phyloP scores from a whole-genome alignment of 2,888 invertebrate genomes.

The Agonum fuliginosum region DNA sequence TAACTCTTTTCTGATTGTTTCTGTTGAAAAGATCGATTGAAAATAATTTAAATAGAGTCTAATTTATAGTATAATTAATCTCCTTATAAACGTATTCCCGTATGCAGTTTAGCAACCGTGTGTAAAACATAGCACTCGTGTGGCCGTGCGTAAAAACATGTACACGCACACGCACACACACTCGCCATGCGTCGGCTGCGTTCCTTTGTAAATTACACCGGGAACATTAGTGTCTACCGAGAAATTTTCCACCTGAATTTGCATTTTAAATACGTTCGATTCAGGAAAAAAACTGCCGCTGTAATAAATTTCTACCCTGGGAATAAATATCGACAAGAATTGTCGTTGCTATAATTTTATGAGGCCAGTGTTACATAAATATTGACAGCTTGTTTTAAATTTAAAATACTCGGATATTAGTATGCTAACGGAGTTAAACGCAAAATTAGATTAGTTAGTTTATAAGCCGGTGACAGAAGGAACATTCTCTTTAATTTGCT shows the following conservation, averaged over 20 bases:
- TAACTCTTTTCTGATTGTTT: too few relatives aligned
- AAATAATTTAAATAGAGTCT: too few relatives aligned
- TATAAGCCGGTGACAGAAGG: constrained; percentile 1
- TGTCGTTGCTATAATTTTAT: constrained; percentile 31
- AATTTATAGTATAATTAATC: too few relatives aligned
- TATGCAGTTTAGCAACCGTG: constrained; percentile 19
- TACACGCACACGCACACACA: constrained; percentile 3
- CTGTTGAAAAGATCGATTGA: too few relatives aligned
- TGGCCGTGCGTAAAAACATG: constrained; percentile 3
- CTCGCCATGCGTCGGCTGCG: neutral
- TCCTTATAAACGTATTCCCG: too few relatives aligned
- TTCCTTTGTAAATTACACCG: constrained; percentile 36
- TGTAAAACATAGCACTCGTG: constrained; percentile 4
- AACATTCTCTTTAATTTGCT: constrained; percentile 32
- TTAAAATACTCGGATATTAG: constrained; percentile 26
- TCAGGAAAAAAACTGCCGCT: constrained; percentile 26
- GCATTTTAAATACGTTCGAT: constrained; percentile 40
- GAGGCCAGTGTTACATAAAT: constrained; percentile 17
- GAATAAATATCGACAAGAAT: constrained; percentile 15
- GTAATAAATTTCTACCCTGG: constrained; percentile 31
- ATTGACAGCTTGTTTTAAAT: constrained; percentile 26
- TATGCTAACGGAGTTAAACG: constrained; percentile 14
- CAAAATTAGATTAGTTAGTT: constrained; percentile 7
- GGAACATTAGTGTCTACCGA: constrained; percentile 24
- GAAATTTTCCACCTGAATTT: constrained; percentile 45